Percentiles rank a stretch among this genome's conserved stretches.
phyloP scores from a whole-genome alignment of 2,113 vertebrate species.

The Ciconia maguari region DNA sequence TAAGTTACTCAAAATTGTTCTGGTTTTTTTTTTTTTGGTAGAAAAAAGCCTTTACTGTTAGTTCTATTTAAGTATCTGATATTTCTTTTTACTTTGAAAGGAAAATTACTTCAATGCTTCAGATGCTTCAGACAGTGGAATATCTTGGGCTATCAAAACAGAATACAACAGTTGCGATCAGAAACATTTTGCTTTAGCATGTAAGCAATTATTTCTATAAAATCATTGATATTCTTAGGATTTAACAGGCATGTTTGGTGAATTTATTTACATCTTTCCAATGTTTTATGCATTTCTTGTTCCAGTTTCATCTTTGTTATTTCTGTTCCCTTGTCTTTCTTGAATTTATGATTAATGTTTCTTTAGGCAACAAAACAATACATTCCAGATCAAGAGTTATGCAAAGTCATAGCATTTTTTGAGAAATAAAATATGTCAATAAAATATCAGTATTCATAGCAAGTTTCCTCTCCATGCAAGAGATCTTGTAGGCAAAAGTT shows the following conservation, averaged over 20 bases:
- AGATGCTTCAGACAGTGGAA: neutral
- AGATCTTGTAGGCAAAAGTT: slow-evolving; percentile 20
- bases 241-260: slow-evolving; percentile 7
- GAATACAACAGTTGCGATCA: neutral
- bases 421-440: slow-evolving; percentile 31
- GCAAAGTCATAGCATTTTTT: slow-evolving; percentile 10
- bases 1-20: neutral
- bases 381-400: slow-evolving; percentile 31
- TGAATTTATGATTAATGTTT: slow-evolving; percentile 59
- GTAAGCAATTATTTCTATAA: slow-evolving; percentile 45
- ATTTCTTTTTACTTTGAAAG: slow-evolving; percentile 8
- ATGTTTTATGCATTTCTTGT: slow-evolving; percentile 53
- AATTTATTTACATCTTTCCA: slow-evolving; percentile 49
- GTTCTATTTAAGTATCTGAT: neutral
- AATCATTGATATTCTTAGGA: neutral
- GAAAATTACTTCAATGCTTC: slow-evolving; percentile 1
- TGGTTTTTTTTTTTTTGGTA: neutral
- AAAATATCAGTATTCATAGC: slow-evolving; percentile 25
- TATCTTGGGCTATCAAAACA: slow-evolving; percentile 19
- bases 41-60: neutral
- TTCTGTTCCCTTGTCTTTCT: slow-evolving; percentile 28
- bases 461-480: neutral
- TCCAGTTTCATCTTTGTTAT: slow-evolving; percentile 40
- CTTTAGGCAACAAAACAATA: slow-evolving; percentile 40
- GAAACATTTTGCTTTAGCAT: slow-evolving; percentile 38